Base-by-base conservation (phyloP, 1,140 invertebrate genomes). In the Bombus superbus region DNA sequence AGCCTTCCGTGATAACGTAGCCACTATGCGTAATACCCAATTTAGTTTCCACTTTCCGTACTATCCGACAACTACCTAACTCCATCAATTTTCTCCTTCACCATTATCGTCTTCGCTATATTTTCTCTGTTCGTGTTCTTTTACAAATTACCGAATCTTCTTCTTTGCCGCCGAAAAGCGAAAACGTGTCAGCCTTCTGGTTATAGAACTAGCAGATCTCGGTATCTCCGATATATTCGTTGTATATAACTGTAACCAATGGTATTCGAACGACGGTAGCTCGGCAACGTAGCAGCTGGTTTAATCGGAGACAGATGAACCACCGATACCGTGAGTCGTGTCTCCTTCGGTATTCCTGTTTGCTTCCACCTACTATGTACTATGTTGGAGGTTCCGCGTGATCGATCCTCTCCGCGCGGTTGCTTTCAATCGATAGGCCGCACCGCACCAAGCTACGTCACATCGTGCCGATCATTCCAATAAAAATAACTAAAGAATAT, bases 251-350 rank as follows among this genome's bases (percentile, higher is more conserved):
- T 40, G 35, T 69, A 22, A 25, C 15, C 47, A 35, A 57, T 32
- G 32, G 15, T 38, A 35, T 40, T 75, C 44, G 73, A 75, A 32
- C 72, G 38, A 18, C 13, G 13, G 44, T 25, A 13, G 3, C 18
- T 44, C n/a, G 28, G 32, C 5, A 28, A 35, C 15, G 18, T 28
- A 75, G 47, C 47, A 53, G 47, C 47, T 38, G 32, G 47, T 75
- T 75, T 75, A 75, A 75, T 75, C 47, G 18, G 22, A 75, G 73
- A 53, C 32, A 6, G 47, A 47, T 53, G 73, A 68, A 28, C 32
- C 47, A 53, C 47, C 47, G 47, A 53, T 53, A 53, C 47, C 18
- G 47, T 53, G 47, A 53, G 47, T 53, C 18, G 47, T 53, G 47
- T 53, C 47, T 53, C 47, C 47, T 53, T 53, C 47, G 47, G 18